Base-by-base conservation (phyloP, 2,113 vertebrate genomes). In the Eonycteris spelaea region DNA sequence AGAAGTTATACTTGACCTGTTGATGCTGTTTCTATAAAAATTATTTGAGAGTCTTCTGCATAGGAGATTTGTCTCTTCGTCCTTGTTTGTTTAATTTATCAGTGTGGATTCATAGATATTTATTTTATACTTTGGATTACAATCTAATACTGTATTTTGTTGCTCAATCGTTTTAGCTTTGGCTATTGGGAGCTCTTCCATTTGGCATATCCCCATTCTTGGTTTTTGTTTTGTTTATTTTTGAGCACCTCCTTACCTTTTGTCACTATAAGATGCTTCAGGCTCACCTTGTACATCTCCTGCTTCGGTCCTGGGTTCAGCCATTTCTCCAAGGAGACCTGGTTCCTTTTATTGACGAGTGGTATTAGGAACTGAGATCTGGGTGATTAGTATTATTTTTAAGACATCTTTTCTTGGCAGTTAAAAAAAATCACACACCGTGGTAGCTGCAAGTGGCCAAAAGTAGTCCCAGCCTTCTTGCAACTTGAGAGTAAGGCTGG, bases 341-440 rank as follows among this genome's bases (percentile, higher is more conserved):
- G 11, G 19, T 87, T 85, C 26, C 59, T 89, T 89, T 93, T 83
- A 65, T 90, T 87, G n/a, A 43, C 65, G 51, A 79, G 86, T 53
- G 24, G 22, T 70, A 75, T 95, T 95, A 88, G 51, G 90, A 77
- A n/a, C 48, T 28, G 59, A 71, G 26, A 75, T 80, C 78, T 80
- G 28, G 45, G 21, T 94, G 40, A 51, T 73, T 70, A 75, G 48
- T 92, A 53, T 15, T 96, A 57, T 84, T 92, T 91, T 91, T 83
- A 82, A 83, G 80, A 59, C 45, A 57, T 73, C 5, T 93, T 94
- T 96, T 96, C 19, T 57, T 55, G 18, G 78, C 11, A 53, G 21
- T 30, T 51, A 51, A 51, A 51, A 51, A 51, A 51, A 51, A 51
- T 16, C 51, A 71, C 9, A 85, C 8, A 68, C 33, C 35, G 33